Evolutionary conservation across 2,888 invertebrate genomes (phyloP).

Genomic region (Andricus quercusramuli): DNA sequence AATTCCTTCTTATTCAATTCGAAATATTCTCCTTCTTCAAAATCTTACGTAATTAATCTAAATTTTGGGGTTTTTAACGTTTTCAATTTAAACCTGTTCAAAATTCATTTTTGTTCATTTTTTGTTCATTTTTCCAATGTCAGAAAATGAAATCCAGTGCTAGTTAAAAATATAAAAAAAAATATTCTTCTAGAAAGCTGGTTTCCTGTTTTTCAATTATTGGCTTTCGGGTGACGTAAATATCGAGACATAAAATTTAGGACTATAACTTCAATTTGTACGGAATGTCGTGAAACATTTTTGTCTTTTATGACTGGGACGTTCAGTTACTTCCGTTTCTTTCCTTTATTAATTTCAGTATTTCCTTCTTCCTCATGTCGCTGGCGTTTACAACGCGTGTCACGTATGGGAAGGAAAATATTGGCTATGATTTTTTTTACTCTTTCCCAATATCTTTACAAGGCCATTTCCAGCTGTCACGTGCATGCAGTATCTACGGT

Average conservation of each 20-base stretch:
- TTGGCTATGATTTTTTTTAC: slow-evolving; percentile 37
- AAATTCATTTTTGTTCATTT: no score
- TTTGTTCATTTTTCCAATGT: no score
- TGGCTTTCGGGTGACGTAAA: background rate
- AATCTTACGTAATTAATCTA: no score
- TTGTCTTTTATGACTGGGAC: slow-evolving; percentile 20
- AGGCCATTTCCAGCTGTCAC: slow-evolving; percentile 31
- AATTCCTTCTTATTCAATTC: no score
- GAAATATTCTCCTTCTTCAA: no score
- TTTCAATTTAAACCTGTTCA: no score
- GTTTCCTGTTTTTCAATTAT: background rate
- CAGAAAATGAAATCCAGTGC: no score
- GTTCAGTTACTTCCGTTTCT: slow-evolving; percentile 5
- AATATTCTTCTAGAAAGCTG: background rate
- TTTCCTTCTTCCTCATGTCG: background rate
- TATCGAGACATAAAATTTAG: background rate
- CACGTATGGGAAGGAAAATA: slow-evolving; percentile 29
- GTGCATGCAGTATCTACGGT: slow-evolving; percentile 9
- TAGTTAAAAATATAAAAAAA: background rate
- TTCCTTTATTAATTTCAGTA: slow-evolving; percentile 24
- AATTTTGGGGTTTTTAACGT: no score
- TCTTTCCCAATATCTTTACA: slow-evolving; percentile 16
- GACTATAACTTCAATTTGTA: background rate
- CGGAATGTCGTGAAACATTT: background rate
- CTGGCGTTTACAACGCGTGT: slow-evolving; percentile 34